Evolutionary conservation across 1,140 invertebrate species (phyloP), one percentile per base, ranked within the genome.

Genomic region (Psilanteris sp.): DNA sequence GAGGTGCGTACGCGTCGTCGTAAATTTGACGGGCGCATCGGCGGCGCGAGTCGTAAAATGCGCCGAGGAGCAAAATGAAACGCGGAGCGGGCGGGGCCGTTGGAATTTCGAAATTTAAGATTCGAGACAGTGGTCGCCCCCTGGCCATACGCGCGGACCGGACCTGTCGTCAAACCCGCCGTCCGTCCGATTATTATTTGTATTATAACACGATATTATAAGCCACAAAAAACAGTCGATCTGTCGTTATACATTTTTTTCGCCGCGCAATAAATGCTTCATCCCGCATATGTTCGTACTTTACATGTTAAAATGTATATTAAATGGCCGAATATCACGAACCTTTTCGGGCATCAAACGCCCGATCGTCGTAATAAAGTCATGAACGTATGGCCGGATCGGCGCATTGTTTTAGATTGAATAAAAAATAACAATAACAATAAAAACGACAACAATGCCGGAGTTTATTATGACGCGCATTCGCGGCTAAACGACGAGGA

Each of bases 51-150:
- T 81, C 76, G 71, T 80, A 81, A 83, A 83, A 77, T 62, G 54
- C 31, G 18, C 48, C 62, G 54, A 46, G 55, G 66, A 67, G 44
- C 46, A 55, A 78, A 55, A 66, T 64, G 70, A 57, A 73, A 41
- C 46, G 64, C 62, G 59, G 26, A 41, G 41, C 37, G 50, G 59
- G 59, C 52, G 57, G 52, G 32, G 31, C 43, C 59, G 59, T 48
- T 44, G 78, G 71, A 82, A 82, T 82, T 82, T 82, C 72, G 73
- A 82, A 82, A 82, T 82, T 82, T 82, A 82, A 82, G 79, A 80
- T 82, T 80, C 80, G 78, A 78, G 78, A 71, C 80, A 72, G 64
- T 34, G 73, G 55, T 73, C 67, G 62, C 74, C 80, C 76, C 72
- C 55, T 70, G 78, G 78, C 70, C 67, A 74, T 77, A 16, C 32